Conservation (phyloP, 2,888 invertebrate species). For the Polia nebulosa region DNA sequence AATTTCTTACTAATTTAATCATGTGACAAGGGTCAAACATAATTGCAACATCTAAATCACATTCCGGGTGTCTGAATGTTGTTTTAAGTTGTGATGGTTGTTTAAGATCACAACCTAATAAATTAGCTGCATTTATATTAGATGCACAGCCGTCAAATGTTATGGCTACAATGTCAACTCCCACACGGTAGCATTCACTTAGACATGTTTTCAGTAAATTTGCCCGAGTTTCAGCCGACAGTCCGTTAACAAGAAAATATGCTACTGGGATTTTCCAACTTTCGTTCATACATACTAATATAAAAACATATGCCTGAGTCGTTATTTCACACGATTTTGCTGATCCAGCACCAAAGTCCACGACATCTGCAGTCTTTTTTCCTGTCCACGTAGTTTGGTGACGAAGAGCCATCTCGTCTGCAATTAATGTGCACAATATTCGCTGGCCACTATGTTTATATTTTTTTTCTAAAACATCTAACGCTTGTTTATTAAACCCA, state of each 20-base stretch:
- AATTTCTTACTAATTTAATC: slow-evolving; percentile 45
- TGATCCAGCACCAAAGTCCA: slow-evolving; percentile 16
- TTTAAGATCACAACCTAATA: too few species aligned
- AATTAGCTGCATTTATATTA: not conserved
- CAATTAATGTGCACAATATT: slow-evolving; percentile 21
- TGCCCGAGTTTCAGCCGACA: slow-evolving; percentile 46
- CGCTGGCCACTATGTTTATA: not conserved
- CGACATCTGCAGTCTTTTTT: slow-evolving; percentile 18
- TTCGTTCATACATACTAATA: slow-evolving; percentile 36
- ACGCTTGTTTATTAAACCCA: not conserved
- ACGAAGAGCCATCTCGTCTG: slow-evolving; percentile 20
- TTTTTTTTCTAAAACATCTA: not conserved
- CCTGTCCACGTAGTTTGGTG: slow-evolving; percentile 24
- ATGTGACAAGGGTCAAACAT: too few species aligned
- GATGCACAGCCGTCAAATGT: slow-evolving; percentile 51
- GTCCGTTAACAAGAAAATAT: slow-evolving; percentile 39
- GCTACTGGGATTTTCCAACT: slow-evolving; percentile 55
- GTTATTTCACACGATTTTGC: slow-evolving; percentile 42
- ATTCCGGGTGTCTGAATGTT: too few species aligned
- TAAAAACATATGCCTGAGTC: slow-evolving; percentile 36
- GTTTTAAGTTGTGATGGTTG: too few species aligned
- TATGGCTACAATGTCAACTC: slow-evolving; percentile 51
- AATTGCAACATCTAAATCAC: not conserved
- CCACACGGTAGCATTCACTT: slow-evolving; percentile 41
- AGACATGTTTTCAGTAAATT: slow-evolving; percentile 32